Conservation (phyloP, 1,140 invertebrate species). For the Dendrolimus kikuchii region DNA sequence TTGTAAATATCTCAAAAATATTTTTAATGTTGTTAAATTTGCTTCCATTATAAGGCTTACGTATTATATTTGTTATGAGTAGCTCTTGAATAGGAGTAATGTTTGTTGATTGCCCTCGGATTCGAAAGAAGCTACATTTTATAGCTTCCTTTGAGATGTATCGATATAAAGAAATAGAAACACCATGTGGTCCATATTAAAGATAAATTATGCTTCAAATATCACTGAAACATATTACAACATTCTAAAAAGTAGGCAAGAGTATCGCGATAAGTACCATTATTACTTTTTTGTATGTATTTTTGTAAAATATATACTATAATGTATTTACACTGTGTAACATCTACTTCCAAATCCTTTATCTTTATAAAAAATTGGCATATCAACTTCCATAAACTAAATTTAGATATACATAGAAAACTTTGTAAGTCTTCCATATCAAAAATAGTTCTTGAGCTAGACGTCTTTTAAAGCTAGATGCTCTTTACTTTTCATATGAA, state of each 20-base stretch:
- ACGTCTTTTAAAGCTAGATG: slow-evolving; percentile 4
- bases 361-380: slow-evolving; percentile 62
- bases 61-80: slow-evolving; percentile 47
- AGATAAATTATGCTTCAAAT: slow-evolving; percentile 51
- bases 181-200: slow-evolving; percentile 53
- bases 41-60: slow-evolving; percentile 64
- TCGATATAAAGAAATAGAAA: slow-evolving; percentile 31
- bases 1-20: slow-evolving; percentile 64
- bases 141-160: slow-evolving; percentile 26
- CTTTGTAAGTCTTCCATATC: slow-evolving; percentile 68
- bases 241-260: slow-evolving; percentile 43
- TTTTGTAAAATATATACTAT: slow-evolving; percentile 69
- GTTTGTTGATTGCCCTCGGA: slow-evolving; percentile 37
- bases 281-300: slow-evolving; percentile 65
- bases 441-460: slow-evolving; percentile 67
- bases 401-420: slow-evolving; percentile 53
- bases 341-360: slow-evolving; percentile 61
- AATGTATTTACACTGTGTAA: slow-evolving; percentile 63
- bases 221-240: slow-evolving; percentile 68
- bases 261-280: slow-evolving; percentile 38
- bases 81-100: slow-evolving; percentile 40
- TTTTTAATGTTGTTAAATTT: slow-evolving; percentile 65
- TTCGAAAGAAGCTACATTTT: slow-evolving; percentile 16
- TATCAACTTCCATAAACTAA: slow-evolving; percentile 67
- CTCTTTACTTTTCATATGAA: neutral